Evolutionary conservation across 2,888 invertebrate species (phyloP), one percentile per base, ranked within the genome.

Genomic region (Drosophila monieri): DNA sequence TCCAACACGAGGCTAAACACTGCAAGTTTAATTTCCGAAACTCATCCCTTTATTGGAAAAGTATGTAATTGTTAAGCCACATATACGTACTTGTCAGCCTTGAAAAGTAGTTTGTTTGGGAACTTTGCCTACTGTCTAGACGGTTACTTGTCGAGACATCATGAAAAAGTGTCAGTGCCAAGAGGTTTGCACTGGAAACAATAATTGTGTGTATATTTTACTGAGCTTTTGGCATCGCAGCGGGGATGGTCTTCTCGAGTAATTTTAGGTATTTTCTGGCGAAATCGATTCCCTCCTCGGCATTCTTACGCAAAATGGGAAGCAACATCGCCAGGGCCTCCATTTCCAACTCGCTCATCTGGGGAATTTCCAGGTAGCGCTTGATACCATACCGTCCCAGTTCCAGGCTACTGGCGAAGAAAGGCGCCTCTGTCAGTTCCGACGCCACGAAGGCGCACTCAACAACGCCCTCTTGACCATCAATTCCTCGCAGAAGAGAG

Each of bases 311-410:
- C 23, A 99, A 93, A 90, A 98, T 98, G 0, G 97, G 96, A 39
- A 99, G 93, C 57, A 98, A 97, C 0, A 94, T 95, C 80, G 96
- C 94, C 41, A 99, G 92, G n/a, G 98, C 93, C 62, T 94, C 92
- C 80, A 92, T 80, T 91, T 99, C 99, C 91, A 93, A 97, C 1
- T 49, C 93, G 88, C 94, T 95, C 64, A 99, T 93, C 80, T 94
- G 94, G 14, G 98, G 98, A 78, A 95, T 92, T 14, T 98, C 98
- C 58, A 98, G 93, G 93, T 97, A 98, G 93, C 96, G 96, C 89
- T 96, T 96, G 1, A 99, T 92, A 30, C 99, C 99, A 0, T 64
- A n/a, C 6, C 51, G 60, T 0, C 97, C 97, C 69, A 99, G 93
- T 12, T 95, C 91, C 44, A 99, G 89, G 6, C 98, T 12, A 18